phyloP scores from a whole-genome alignment of 2,888 invertebrate genomes.

The Strigamia transsilvanica region DNA sequence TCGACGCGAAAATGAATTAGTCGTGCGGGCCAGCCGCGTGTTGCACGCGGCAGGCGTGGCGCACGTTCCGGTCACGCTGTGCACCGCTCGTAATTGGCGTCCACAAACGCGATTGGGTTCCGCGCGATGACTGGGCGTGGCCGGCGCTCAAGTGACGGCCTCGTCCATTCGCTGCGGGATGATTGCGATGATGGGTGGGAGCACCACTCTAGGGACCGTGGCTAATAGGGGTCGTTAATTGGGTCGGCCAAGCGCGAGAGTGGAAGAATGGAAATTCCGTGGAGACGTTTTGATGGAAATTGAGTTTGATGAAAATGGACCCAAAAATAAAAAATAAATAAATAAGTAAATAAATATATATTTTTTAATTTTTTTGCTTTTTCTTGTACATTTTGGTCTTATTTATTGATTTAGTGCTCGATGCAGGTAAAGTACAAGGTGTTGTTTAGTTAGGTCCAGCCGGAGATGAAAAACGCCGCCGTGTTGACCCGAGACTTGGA shows the following conservation, averaged over 20 bases:
- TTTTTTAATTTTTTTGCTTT: no score
- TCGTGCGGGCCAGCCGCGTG: background rate
- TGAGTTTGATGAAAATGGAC: background rate
- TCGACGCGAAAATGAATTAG: background rate
- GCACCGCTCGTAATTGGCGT: background rate
- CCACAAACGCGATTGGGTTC: background rate
- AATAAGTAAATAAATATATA: no score
- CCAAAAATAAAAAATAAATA: no score
- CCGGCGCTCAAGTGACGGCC: slow-evolving; percentile 29
- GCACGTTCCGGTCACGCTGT: background rate
- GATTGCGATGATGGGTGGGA: slow-evolving; percentile 17
- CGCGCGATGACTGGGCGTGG: background rate
- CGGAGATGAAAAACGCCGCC: background rate
- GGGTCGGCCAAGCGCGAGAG: slow-evolving; percentile 10
- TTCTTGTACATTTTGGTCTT: no score
- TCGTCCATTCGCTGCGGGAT: slow-evolving; percentile 19
- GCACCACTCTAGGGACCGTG: slow-evolving; percentile 32
- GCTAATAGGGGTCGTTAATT: slow-evolving; percentile 35
- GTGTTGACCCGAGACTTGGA: background rate
- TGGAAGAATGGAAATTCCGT: background rate
- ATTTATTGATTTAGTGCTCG: no score
- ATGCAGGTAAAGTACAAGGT: background rate
- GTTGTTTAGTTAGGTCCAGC: background rate
- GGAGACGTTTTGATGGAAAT: slow-evolving; percentile 15
- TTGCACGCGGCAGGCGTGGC: background rate